Evolutionary conservation across 2,113 vertebrate genomes (phyloP).

Genomic region (Stigmatopora argus): DNA sequence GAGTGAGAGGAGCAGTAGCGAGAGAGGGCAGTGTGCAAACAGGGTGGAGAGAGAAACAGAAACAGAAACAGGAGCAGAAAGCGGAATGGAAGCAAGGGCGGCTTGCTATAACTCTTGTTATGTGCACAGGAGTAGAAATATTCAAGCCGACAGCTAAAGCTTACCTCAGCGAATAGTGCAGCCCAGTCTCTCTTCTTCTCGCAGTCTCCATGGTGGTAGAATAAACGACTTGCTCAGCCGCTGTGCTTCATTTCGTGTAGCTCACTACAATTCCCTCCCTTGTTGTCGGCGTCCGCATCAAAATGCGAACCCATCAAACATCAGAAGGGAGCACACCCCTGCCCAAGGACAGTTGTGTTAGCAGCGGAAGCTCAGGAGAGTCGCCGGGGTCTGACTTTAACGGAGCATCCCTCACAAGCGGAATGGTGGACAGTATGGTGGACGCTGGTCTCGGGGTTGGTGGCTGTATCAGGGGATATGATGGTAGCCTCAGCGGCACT

Average conservation of each 20-base stretch:
- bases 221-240: slow-evolving; percentile 33
- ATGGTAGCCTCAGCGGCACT: slow-evolving; percentile 71
- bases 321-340: slow-evolving; percentile 76
- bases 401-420: slow-evolving; percentile 78
- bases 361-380: slow-evolving; percentile 78
- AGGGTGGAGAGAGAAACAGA: slow-evolving; percentile 24
- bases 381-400: slow-evolving; percentile 88
- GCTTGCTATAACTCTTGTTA: slow-evolving; percentile 15
- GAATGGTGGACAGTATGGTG: slow-evolving; percentile 69
- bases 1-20: slow-evolving; percentile 1
- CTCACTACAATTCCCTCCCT: not conserved
- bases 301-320: slow-evolving; percentile 83
- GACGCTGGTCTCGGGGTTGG: slow-evolving; percentile 67
- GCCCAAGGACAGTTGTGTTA: slow-evolving; percentile 80
- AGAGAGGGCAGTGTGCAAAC: slow-evolving; percentile 19
- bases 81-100: slow-evolving; percentile 19
- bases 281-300: slow-evolving; percentile 24
- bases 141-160: slow-evolving; percentile 47
- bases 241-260: slow-evolving; percentile 5
- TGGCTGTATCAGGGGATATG: slow-evolving; percentile 71
- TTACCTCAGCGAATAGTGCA: slow-evolving; percentile 40
- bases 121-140: slow-evolving; percentile 32
- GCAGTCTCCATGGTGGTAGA: slow-evolving; percentile 15
- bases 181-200: slow-evolving; percentile 19
- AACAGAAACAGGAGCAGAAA: slow-evolving; percentile 40